These are phyloP conservation scores for Phortica okadai DNA, from an alignment of 2,888 invertebrate species.

Conservation along the genomic window DNA sequence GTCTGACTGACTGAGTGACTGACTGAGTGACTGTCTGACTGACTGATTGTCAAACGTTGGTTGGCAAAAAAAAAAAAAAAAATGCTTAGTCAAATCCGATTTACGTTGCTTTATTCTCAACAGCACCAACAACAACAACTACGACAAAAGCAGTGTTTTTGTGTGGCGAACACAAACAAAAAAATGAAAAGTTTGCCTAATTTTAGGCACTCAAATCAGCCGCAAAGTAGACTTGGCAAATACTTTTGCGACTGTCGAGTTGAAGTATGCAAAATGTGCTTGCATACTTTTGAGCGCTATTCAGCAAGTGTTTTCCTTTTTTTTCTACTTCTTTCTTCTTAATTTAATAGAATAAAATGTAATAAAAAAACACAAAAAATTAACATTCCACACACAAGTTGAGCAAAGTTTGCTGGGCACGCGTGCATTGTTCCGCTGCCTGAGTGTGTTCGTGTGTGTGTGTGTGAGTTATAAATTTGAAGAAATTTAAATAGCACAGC, in stretches of 20 bases:
- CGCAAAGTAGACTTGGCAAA: neutral
- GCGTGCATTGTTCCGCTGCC: no score
- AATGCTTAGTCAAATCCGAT: neutral
- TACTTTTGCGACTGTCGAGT: neutral
- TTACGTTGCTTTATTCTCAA: neutral
- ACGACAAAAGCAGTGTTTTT: no score
- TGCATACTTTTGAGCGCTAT: constrained; percentile 21
- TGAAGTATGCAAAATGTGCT: constrained; percentile 9
- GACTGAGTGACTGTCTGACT: neutral
- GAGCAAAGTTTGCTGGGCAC: neutral
- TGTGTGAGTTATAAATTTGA: no score
- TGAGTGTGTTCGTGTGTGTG: no score
- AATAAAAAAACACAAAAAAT: constrained; percentile 5
- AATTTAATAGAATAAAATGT: neutral
- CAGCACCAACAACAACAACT: no score
- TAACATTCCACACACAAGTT: constrained; percentile 19
- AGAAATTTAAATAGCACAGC: no score
- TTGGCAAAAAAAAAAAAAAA: neutral
- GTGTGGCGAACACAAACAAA: no score
- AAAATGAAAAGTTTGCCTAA: neutral
- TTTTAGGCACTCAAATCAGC: neutral
- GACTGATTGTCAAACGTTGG: neutral
- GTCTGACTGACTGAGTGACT: neutral
- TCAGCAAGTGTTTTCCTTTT: neutral
- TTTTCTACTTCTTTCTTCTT: no score